These are phyloP conservation scores for Hydrolagus affinis DNA, from an alignment of 2,113 vertebrate species.

Conservation along the genomic window DNA sequence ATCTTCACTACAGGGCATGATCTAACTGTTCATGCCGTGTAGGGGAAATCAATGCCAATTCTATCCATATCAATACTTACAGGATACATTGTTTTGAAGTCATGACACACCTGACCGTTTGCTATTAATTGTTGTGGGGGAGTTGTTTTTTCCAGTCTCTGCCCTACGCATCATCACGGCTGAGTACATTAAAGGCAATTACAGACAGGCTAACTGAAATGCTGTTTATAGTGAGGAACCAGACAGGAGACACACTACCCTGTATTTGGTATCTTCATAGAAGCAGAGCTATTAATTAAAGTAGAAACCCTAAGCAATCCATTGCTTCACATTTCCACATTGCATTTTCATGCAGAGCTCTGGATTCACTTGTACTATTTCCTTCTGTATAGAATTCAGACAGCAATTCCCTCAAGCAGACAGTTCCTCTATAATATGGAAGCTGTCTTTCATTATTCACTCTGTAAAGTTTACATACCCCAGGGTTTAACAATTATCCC, in stretches of 20 bases:
- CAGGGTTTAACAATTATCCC: too few species aligned
- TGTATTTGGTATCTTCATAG: not conserved
- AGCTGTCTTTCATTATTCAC: too few species aligned
- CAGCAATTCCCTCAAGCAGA: too few species aligned
- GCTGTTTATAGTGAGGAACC: not conserved
- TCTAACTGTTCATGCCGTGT: not conserved
- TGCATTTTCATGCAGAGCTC: not conserved
- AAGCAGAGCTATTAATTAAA: conserved; percentile 1
- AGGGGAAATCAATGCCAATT: too few species aligned
- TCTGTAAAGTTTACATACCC: too few species aligned
- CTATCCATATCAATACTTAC: too few species aligned
- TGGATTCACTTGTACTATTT: not conserved
- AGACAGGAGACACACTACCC: not conserved
- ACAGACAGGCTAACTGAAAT: conserved; percentile 5
- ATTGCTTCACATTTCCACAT: not conserved
- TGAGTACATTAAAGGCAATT: not conserved
- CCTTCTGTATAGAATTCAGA: too few species aligned
- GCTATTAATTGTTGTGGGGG: not conserved
- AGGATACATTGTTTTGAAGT: too few species aligned
- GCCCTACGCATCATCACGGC: too few species aligned
- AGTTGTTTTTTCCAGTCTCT: not conserved
- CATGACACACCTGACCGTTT: too few species aligned
- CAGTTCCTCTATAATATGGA: too few species aligned
- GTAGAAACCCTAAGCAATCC: not conserved
- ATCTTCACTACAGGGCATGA: not conserved